Percentiles rank a stretch among this genome's conserved stretches.
These are phyloP conservation scores for Branchinecta lynchi DNA, from an alignment of 1,140 invertebrate genomes.

Conservation along the genomic window DNA sequence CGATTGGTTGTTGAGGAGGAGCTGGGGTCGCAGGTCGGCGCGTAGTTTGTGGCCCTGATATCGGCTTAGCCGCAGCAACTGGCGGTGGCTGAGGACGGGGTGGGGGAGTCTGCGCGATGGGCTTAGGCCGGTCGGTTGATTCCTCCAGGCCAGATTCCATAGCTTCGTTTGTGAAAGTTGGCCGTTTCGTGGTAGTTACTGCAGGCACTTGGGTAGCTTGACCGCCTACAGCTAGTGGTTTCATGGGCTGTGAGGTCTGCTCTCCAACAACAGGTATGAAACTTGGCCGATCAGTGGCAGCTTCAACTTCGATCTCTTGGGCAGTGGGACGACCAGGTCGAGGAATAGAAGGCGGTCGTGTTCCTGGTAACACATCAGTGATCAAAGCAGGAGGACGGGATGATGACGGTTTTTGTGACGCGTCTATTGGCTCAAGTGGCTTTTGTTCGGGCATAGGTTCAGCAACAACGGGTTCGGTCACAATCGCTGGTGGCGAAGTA, in stretches of 20 bases:
- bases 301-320: conserved; percentile 12
- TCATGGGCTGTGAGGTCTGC: too few species aligned
- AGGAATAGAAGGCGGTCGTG: neutral
- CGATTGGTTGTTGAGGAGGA: too few species aligned
- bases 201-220: neutral
- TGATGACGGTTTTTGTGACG: too few species aligned
- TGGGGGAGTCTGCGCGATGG: too few species aligned
- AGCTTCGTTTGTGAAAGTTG: neutral
- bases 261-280: neutral
- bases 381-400: neutral
- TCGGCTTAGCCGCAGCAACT: too few species aligned
- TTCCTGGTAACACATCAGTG: conserved; percentile 6
- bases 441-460: neutral
- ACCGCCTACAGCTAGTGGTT: too few species aligned
- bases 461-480: neutral
- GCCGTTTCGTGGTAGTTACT: conserved; percentile 14
- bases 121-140: too few species aligned
- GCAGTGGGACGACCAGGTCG: neutral
- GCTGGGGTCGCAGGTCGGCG: too few species aligned
- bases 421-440: too few species aligned
- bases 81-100: too few species aligned
- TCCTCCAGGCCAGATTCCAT: too few species aligned
- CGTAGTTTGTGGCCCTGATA: too few species aligned
- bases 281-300: conserved; percentile 11
- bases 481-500: neutral